Evolutionary conservation across 2,797 vertebrate genomes (phyloP).

Genomic region (Ceryle rudis): DNA sequence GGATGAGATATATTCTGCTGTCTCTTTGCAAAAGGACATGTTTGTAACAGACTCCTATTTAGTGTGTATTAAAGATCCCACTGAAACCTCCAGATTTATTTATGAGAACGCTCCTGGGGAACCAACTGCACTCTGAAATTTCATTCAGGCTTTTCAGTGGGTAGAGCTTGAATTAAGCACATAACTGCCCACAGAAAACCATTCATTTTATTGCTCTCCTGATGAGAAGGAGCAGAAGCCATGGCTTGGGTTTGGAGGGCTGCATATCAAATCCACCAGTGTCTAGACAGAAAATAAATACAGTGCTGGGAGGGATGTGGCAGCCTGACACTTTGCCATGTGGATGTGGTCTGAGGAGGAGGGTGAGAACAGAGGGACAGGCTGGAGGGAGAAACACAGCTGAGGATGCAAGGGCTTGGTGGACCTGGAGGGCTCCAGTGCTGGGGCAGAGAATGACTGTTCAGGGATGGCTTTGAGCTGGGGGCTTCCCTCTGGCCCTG

Average conservation of each 20-base stretch:
- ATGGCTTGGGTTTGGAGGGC: not conserved
- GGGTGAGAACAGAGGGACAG: not conserved
- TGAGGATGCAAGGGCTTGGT: not conserved
- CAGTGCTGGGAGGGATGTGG: not conserved
- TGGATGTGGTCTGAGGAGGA: not conserved
- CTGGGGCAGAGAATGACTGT: not conserved
- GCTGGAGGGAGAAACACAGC: not conserved
- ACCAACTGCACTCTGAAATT: not conserved
- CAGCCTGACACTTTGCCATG: not conserved
- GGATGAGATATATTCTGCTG: not conserved
- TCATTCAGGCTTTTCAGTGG: constrained; percentile 23
- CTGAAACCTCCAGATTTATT: constrained; percentile 45
- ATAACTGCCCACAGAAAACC: constrained; percentile 1
- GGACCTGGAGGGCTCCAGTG: not conserved
- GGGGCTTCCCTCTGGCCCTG: not conserved
- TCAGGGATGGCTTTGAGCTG: not conserved
- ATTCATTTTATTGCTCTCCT: not conserved
- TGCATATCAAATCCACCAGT: not conserved
- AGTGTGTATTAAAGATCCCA: constrained; percentile 39
- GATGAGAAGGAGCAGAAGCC: constrained; percentile 2
- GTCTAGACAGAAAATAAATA: constrained; percentile 50
- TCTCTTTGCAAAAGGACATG: not conserved
- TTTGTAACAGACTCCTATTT: constrained; percentile 34
- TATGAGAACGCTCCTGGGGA: constrained; percentile 36
- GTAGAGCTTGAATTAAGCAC: constrained; percentile 23